Evolutionary conservation across 2,888 invertebrate species (phyloP), one percentile per base, ranked within the genome.

Genomic region (Deilephila elpenor): DNA sequence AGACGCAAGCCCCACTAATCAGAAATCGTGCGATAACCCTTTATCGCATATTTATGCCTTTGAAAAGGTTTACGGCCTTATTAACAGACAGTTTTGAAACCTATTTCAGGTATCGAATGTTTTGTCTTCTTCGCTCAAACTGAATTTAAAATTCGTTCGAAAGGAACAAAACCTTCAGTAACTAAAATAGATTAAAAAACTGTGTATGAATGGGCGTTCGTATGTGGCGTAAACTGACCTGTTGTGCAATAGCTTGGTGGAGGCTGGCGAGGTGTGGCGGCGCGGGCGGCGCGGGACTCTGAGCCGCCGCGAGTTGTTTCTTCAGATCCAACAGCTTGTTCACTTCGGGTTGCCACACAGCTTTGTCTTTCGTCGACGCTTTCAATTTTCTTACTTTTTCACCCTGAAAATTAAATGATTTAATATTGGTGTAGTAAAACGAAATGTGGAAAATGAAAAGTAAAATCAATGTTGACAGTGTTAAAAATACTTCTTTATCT

Each of bases 311-410:
- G n/a, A 98, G 91, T 84, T 96, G 95, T 78, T 96, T 96, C 90
- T 98, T 98, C 20, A 98, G 90, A 4, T 96, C 95, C 25, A 98
- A 86, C 71, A 98, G 93, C 77, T 95, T 96, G 34, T 95, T 95
- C 0, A 98, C 97, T 87, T 97, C 97, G 0, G 96, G 97, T 83
- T 97, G 96, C 96, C 97, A 97, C 0, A 96, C 95, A 0, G 95
- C 85, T 87, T 98, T 98, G 74, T 96, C 96, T 71, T 96, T 96
- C 64, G 97, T 97, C 56, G 96, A 95, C 1, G 96, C 92, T 89
- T 98, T 98, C 70, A 98, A 86, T 77, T 96, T 94, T 56, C 98
- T 95, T 0, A 98, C 97, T 78, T 96, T 94, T 34, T 96, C 95
- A 1, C 96, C 98, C 96, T 98, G 92, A 5, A 73, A 75, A 51